Evolutionary conservation across 1,140 invertebrate genomes (phyloP), one percentile per base, ranked within the genome.

Genomic region (Drosophila tristis): DNA sequence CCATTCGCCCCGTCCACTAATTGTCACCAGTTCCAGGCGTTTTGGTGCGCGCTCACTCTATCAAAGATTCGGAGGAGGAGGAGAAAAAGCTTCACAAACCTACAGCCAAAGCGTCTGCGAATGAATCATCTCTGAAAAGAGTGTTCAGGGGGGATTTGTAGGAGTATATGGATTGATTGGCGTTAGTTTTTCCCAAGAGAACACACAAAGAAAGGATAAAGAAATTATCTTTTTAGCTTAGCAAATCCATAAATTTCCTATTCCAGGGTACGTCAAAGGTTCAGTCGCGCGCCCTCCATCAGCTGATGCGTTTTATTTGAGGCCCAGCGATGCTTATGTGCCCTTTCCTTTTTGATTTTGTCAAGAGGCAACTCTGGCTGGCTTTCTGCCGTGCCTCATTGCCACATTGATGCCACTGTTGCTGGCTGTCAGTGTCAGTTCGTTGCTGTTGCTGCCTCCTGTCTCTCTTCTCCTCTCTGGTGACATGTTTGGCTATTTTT

Each of bases 401-500:
- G 80, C 72, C 80, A 73, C 77, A 78, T 87, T 56, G 82, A 78
- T 78, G 82, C 35, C 35, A 39, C 67, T 73, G 65, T 81, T 80
- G 77, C 77, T 49, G 56, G 59, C 50, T 51, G 44, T 43, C 56
- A 57, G 63, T 35, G 31, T 50, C 51, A 35, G 51, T 25, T 2
- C 29, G 2, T 9, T 31, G 29, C 29, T 29, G 29, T 8, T 7
- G 31, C 9, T 4, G 31, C 55, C 51, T 5, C 50, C 61, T 63
- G 45, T 45, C 44, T 13, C 49, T 31, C 50, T 20, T 45, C 45
- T 73, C 57, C 58, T 47, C 72, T 66, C 58, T 65, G 81, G 74
- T 87, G 82, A 86, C 82, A 86, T 81, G 78, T 74, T 39, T 66
- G 81, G 75, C 84, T 87, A 87, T 87, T 89, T 87, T 82, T 87